Evolutionary conservation across 1,140 invertebrate species (phyloP).

Genomic region (Brachionus manjavacas): DNA sequence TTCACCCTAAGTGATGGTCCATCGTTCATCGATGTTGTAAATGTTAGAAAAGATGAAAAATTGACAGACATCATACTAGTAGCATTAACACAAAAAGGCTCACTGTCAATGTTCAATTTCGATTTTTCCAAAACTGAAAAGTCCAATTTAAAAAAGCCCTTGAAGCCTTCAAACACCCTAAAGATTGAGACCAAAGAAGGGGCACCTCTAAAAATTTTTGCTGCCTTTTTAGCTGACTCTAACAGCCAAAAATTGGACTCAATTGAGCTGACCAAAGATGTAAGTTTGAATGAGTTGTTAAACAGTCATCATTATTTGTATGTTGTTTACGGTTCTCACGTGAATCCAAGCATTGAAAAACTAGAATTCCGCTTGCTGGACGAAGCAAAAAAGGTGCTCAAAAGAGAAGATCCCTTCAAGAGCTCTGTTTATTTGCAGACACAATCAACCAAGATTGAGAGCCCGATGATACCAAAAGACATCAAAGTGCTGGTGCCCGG

Average conservation of each 20-base stretch:
- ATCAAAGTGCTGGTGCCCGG: slow-evolving; percentile 50
- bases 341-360: slow-evolving; percentile 53
- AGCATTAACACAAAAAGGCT: neutral
- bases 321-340: slow-evolving; percentile 50
- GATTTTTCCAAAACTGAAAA: neutral
- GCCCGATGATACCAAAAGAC: slow-evolving; percentile 49
- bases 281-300: neutral
- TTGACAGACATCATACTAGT: neutral
- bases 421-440: slow-evolving; percentile 43
- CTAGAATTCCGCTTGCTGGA: slow-evolving; percentile 46
- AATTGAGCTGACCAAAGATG: slow-evolving; percentile 62
- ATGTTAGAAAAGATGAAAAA: slow-evolving; percentile 52
- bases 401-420: slow-evolving; percentile 46
- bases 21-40: slow-evolving; percentile 46
- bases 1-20: slow-evolving; percentile 67
- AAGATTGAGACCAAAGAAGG: slow-evolving; percentile 37
- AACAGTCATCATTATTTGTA: slow-evolving; percentile 42
- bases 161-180: neutral
- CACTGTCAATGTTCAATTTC: neutral
- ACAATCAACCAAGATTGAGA: slow-evolving; percentile 47
- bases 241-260: slow-evolving; percentile 59
- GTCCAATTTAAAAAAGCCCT: slow-evolving; percentile 5
- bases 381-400: slow-evolving; percentile 46
- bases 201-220: neutral
- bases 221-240: neutral